Evolutionary conservation across 2,113 vertebrate genomes (phyloP).

Genomic region (Propithecus coquereli): DNA sequence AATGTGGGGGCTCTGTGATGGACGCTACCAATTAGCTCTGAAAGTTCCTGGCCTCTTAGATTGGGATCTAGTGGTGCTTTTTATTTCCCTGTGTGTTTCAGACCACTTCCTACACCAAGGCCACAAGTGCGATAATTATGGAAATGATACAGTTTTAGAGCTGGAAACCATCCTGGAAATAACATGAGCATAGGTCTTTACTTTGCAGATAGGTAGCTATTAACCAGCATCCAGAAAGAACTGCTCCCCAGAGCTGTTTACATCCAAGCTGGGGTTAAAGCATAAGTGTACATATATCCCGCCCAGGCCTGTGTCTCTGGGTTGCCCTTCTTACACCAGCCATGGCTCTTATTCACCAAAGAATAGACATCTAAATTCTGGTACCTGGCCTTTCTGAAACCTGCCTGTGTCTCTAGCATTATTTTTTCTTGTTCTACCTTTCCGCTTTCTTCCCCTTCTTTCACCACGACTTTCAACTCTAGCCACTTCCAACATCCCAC

Average conservation of each 20-base stretch:
- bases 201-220: background rate
- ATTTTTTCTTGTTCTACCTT: background rate
- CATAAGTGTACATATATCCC: background rate
- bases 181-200: background rate
- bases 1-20: background rate
- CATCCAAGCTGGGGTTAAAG: background rate
- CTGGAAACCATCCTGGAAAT: conserved; percentile 24
- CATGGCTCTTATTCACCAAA: background rate
- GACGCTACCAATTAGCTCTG: background rate
- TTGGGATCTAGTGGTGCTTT: background rate
- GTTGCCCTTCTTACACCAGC: background rate
- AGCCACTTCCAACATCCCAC: background rate
- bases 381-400: background rate
- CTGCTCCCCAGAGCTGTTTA: background rate
- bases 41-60: background rate
- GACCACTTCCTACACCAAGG: background rate
- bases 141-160: background rate
- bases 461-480: background rate
- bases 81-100: background rate
- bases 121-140: background rate
- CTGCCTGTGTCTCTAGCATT: background rate
- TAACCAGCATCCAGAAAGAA: background rate
- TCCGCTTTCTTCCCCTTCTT: background rate
- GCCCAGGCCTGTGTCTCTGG: background rate
- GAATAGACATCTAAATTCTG: background rate